phyloP scores from a whole-genome alignment of 2,113 vertebrate species.

The Columbina picui region DNA sequence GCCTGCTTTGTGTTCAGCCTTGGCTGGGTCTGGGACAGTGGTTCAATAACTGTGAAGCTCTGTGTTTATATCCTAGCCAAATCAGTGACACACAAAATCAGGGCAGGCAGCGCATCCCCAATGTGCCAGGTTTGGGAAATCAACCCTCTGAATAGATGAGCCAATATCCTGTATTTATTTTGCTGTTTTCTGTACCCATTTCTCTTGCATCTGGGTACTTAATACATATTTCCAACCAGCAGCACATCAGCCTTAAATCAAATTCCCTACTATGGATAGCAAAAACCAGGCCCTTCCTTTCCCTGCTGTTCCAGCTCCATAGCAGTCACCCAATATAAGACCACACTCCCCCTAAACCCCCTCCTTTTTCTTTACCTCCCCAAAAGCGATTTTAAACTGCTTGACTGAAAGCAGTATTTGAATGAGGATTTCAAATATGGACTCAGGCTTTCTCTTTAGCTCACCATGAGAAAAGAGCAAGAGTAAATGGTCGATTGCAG shows the following conservation, averaged over 20 bases:
- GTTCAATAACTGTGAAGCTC: conserved; percentile 51
- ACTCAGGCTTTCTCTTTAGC: conserved; percentile 18
- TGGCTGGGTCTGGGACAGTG: conserved; percentile 61
- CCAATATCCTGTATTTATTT: conserved; percentile 59
- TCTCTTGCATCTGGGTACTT: conserved; percentile 47
- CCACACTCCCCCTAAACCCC: neutral
- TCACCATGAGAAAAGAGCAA: neutral
- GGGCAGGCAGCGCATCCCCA: conserved; percentile 42
- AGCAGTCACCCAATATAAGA: conserved; percentile 23
- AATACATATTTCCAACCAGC: conserved; percentile 32
- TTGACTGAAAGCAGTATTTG: conserved; percentile 44
- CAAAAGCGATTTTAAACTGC: conserved; percentile 44
- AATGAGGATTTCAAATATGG: conserved; percentile 51
- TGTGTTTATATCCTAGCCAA: conserved; percentile 68
- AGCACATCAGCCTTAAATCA: conserved; percentile 50
- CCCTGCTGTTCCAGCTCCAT: neutral
- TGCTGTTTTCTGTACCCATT: conserved; percentile 29
- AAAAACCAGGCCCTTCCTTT: conserved; percentile 40
- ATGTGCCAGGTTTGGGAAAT: conserved; percentile 60
- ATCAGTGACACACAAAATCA: conserved; percentile 66
- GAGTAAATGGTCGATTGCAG: neutral
- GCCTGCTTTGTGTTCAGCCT: conserved; percentile 65
- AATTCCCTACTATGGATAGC: conserved; percentile 29
- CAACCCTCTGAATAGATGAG: conserved; percentile 17
- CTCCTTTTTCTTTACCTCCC: neutral